A percentile compares a stretch with the other conserved stretches of the same genome.
Conservation (phyloP, 2,113 vertebrate species). For the Burhinus bistriatus region DNA sequence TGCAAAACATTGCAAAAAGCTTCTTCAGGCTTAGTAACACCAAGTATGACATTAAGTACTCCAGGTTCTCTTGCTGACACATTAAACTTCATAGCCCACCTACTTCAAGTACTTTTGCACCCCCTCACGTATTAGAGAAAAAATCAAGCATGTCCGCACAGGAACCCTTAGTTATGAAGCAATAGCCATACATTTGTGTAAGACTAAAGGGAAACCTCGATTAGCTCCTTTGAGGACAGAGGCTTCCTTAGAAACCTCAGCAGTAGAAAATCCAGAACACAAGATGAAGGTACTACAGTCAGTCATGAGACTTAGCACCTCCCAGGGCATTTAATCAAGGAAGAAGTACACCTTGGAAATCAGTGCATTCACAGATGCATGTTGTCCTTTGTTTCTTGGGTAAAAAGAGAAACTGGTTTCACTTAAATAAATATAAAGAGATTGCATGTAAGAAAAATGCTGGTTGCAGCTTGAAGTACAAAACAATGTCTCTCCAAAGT, state of each 20-base stretch:
- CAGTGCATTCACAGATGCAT: background rate
- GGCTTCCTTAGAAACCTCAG: background rate
- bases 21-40: background rate
- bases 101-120: background rate
- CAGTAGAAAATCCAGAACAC: background rate
- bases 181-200: background rate
- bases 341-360: background rate
- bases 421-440: background rate
- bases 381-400: background rate
- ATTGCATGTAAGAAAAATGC: background rate
- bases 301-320: background rate
- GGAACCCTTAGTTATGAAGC: background rate
- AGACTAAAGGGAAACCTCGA: background rate
- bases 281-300: background rate
- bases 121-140: background rate
- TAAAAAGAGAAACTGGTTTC: background rate
- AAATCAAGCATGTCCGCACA: background rate
- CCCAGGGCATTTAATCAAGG: background rate
- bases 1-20: background rate
- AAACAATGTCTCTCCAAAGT: background rate
- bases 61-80: background rate
- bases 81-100: background rate
- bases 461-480: background rate
- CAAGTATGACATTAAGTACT: background rate
- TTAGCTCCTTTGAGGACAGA: background rate